Percentiles rank a stretch among this genome's conserved stretches.
Evolutionary conservation across 2,797 vertebrate species (phyloP).

Genomic region (Cossypha dichroa): DNA sequence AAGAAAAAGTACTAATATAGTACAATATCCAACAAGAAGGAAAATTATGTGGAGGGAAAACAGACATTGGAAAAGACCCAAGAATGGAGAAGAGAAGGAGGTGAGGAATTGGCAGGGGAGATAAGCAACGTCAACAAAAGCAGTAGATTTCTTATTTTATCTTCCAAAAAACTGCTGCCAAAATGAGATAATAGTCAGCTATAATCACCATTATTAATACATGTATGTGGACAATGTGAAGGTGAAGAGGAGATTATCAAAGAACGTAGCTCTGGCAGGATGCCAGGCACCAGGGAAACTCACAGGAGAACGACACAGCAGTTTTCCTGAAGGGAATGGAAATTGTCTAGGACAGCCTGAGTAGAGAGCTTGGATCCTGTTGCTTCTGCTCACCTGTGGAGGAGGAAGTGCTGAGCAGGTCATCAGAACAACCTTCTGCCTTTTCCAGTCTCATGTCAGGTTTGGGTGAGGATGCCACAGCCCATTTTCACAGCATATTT

Average conservation of each 20-base stretch:
- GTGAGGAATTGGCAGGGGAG: neutral
- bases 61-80: constrained; percentile 20
- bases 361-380: neutral
- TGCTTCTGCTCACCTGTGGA: neutral
- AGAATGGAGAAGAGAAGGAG: constrained; percentile 22
- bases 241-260: neutral
- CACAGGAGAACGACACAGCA: fast-evolving
- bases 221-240: neutral
- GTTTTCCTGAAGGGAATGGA: neutral
- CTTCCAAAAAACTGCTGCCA: constrained; percentile 10
- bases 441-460: neutral
- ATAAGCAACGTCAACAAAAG: constrained; percentile 8
- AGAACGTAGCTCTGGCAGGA: fast-evolving
- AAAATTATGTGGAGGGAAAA: neutral
- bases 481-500: neutral
- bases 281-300: neutral
- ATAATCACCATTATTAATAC: neutral
- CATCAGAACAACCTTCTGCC: neutral
- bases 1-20: neutral
- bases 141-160: neutral
- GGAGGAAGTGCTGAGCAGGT: neutral
- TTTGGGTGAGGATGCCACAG: neutral
- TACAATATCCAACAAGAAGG: neutral
- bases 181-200: neutral
- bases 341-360: neutral